phyloP scores from a whole-genome alignment of 2,888 invertebrate genomes.

The Thereva unica region DNA sequence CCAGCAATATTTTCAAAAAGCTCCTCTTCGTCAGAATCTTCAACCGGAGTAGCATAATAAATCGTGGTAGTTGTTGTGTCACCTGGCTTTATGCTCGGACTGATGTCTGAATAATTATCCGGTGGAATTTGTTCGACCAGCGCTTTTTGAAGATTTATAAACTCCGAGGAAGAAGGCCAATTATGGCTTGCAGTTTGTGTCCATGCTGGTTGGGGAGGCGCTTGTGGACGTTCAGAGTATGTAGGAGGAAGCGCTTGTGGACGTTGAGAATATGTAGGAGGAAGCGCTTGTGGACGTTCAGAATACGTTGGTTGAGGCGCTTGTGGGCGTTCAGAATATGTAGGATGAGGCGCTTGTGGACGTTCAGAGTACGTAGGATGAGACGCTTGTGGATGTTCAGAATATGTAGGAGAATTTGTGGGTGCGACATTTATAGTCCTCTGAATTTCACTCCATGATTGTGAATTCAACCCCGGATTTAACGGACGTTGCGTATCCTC shows the following conservation, averaged over 20 bases:
- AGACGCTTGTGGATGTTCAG: not conserved
- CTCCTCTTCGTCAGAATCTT: constrained; percentile 45
- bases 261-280: not conserved
- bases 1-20: constrained; percentile 42
- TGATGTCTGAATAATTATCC: constrained; percentile 27
- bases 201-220: not conserved
- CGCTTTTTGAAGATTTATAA: too few relatives aligned
- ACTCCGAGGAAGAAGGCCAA: too few relatives aligned
- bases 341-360: not conserved
- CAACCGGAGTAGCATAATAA: constrained; percentile 52
- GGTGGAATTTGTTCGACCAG: constrained; percentile 36
- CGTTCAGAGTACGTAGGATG: not conserved
- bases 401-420: not conserved
- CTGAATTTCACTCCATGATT: not conserved
- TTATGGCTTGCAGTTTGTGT: not conserved
- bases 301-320: not conserved
- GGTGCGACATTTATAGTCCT: not conserved
- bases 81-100: constrained; percentile 16
- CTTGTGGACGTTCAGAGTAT: too few relatives aligned
- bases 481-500: constrained; percentile 11
- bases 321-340: too few relatives aligned
- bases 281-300: not conserved
- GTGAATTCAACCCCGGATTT: not conserved
- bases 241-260: not conserved
- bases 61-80: constrained; percentile 37